Evolutionary conservation across 1,140 invertebrate genomes (phyloP).

Genomic region (Odontomachus brunneus): DNA sequence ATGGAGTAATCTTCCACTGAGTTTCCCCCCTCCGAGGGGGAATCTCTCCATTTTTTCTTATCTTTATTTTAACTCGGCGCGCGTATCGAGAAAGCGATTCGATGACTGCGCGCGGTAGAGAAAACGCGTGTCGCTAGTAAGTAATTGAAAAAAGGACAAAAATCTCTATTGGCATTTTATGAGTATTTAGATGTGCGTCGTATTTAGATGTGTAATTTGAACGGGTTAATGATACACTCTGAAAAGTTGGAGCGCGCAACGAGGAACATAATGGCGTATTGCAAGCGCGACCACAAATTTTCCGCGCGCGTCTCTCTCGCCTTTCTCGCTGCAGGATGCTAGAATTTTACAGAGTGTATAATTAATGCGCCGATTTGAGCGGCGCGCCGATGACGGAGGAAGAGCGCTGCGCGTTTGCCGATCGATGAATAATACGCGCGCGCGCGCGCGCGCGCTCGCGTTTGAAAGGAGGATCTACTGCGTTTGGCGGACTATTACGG

Average conservation of each 20-base stretch:
- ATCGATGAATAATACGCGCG: constrained; percentile 10
- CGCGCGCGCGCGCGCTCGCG: background rate
- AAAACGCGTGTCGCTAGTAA: no score
- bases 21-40: no score
- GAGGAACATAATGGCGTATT: background rate
- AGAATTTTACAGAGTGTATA: constrained; percentile 16
- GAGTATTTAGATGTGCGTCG: background rate
- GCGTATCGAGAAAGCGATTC: no score
- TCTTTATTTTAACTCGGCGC: no score
- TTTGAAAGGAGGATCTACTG: constrained; percentile 39
- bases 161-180: background rate
- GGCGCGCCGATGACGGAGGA: background rate
- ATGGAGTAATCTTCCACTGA: no score
- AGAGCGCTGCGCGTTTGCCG: background rate
- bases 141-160: background rate
- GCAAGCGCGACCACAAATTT: background rate
- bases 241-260: background rate
- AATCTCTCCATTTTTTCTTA: no score
- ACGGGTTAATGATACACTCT: constrained; percentile 11
- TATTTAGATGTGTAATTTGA: constrained; percentile 2
- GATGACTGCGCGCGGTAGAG: no score
- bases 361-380: constrained; percentile 42
- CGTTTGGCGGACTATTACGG: constrained; percentile 28
- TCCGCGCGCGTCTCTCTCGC: background rate
- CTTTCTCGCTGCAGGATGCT: background rate